Evolutionary conservation across 2,797 vertebrate species (phyloP), one percentile per base, ranked within the genome.

Genomic region (Gallinago stenura): DNA sequence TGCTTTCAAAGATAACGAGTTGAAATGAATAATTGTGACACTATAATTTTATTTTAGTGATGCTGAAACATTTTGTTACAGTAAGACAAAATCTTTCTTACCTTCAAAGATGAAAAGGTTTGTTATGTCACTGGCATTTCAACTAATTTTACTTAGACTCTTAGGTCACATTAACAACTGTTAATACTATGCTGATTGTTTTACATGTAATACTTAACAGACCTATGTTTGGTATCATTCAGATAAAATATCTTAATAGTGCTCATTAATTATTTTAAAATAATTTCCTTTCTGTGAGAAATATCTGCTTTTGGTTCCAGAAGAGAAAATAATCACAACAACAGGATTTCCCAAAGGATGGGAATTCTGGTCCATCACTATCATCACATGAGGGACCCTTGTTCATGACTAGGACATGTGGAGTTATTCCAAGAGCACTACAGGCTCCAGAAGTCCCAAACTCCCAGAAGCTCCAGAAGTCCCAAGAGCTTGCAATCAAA

Each of bases 71-170:
- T 88, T 93, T 92, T 90, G 54, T 72, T 87, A 28, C 41, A 33
- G 46, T 50, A 73, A 88, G 72, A 72, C 6, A 88, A 48, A 91
- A 31, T 35, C 50, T 81, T 90, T 77, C 64, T 82, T 90, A 61
- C 65, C 31, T 88, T 89, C 80, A 82, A 76, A 95, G 73, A 76
- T 79, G 60, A 95, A 88, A 94, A 79, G 17, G 7, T 64, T 93
- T 94, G 28, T 48, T 80, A 25, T 21, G 10, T 70, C 46, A 69
- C 28, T 88, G 73, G 5, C 22, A 94, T 72, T 95, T 95, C 25
- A 83, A 6, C 62, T 89, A 41, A 43, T 86, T 88, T 90, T 86
- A 45, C 70, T 91, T 53, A 39, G 50, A 72, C 7, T 83, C 41
- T 45, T 83, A 65, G 35, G 65, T 93, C 84, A 72, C 54, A 88